Base-by-base conservation (phyloP, 2,113 vertebrate species). In the Nematolebias whitei region DNA sequence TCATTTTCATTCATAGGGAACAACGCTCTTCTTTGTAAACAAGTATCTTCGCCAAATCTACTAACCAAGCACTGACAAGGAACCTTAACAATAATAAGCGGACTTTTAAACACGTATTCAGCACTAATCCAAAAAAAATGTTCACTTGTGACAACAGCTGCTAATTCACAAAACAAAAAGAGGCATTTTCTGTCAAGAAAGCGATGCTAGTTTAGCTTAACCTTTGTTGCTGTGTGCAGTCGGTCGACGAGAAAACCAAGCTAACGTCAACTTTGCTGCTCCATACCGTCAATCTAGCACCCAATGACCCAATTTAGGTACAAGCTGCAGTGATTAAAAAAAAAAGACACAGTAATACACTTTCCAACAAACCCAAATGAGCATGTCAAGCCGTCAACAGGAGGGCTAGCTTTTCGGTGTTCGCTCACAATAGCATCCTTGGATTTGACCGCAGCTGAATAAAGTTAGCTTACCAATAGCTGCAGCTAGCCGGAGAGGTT, bases 141-240 rank as follows among this genome's bases (percentile, higher is more conserved):
- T 7, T 18, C 0, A 19, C 32, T 2, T 39, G 16, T 35, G 10
- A 18, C 19, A 49, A 39, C 38, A 57, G 38, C 23, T 35, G n/a
- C 18, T 8, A 32, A 43, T 18, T 38, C 54, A 64, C 13, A 41
- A 35, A 29, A 26, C 51, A 24, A 8, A 50, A 80, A 62, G 38
- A 68, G 26, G 53, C 22, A 53, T 72, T 63, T 71, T 43, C 11
- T 52, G 48, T 67, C 55, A 63, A 53, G 35, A 62, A 67, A 80
- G 63, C 63, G 64, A 77, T 71, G 71, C 54, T 71, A 82, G 66
- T 44, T 62, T 78, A 73, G 79, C 68, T 61, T 52, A 76, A 69
- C 78, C 86, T 89, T 89, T 89, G 86, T 90, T 90, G 77, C 89
- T 88, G 83, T 86, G 76, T 71, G 81, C 52, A 68, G 50, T 38